Base-by-base conservation (phyloP, 2,888 invertebrate genomes). In the Tridacna crocea region DNA sequence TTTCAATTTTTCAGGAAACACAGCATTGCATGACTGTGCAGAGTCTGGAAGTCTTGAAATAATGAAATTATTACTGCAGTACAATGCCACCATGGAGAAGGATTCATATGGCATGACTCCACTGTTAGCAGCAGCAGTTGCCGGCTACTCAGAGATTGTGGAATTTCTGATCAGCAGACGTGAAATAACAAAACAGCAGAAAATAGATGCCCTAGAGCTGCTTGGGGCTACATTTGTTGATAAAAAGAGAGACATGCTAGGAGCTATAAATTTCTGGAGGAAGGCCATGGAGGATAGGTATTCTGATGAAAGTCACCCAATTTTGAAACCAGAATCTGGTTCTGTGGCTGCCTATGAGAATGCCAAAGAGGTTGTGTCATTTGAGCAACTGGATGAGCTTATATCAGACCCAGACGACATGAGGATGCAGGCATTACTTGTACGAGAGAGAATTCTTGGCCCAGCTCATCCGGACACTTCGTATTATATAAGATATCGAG, bases 71-170 rank as follows among this genome's bases (percentile, higher is more conserved):
- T 95, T 99, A 84, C 95, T 99, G 55, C 96, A 96, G 63, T 96
- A 97, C 94, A 98, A 98, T 70, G 99, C 99, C 19, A 96, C 96
- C 65, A 98, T 99, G 97, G 98, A 98, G 93, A 97, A 97, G 47
- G 99, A 99, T 95, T 97, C 98, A 24, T 98, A 98, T 94, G 99
- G 98, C 85, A 98, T 99, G 97, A 98, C 99, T 63, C 99, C 99
- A 27, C 95, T 99, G 82, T 95, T 99, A 92, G 98, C 98, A 79
- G 99, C 99, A 48, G 95, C 95, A 77, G 97, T 98, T 60, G 97
- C 98, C 48, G 99, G 99, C 83, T 98, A 98, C 95, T 96, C 97
- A 87, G 97, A 97, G 94, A 98, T 99, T 90, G 98, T 99, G 75
- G 98, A 98, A 95, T 98, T 97, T 95, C 96, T 99, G 86, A 97